Percentiles rank a stretch among this genome's conserved stretches.
Conservation (phyloP, 2,888 invertebrate genomes). For the Neelides folsomi region DNA sequence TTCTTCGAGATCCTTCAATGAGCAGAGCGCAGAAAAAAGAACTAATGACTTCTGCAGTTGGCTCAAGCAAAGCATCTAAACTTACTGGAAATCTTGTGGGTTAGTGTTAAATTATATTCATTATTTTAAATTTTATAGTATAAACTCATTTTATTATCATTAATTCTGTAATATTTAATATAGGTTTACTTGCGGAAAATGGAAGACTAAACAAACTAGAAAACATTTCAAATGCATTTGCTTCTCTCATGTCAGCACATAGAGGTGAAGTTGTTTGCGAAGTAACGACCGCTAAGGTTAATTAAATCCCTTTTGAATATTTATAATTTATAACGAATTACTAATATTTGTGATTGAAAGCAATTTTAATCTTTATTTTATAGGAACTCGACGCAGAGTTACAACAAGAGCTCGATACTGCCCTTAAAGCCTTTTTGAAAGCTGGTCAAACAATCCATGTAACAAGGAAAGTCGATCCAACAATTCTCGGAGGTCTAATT, state of each 20-base stretch:
- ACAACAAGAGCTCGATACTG: slow-evolving; percentile 63
- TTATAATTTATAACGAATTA: background rate
- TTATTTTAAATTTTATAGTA: no score
- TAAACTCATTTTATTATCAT: no score
- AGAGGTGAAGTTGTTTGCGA: slow-evolving; percentile 86
- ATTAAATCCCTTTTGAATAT: no score
- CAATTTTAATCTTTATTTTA: no score
- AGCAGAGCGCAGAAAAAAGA: slow-evolving; percentile 64
- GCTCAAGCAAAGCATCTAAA: slow-evolving; percentile 45
- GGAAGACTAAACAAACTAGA: slow-evolving; percentile 70
- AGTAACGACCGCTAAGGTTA: slow-evolving; percentile 71
- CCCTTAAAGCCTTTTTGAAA: slow-evolving; percentile 74
- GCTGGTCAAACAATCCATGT: slow-evolving; percentile 68
- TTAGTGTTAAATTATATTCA: slow-evolving; percentile 35
- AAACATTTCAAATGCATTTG: slow-evolving; percentile 69
- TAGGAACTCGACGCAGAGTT: slow-evolving; percentile 64
- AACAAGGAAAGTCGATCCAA: slow-evolving; percentile 63
- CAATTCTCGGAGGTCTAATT: slow-evolving; percentile 82
- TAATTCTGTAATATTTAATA: no score
- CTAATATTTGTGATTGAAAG: no score
- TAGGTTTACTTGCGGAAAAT: slow-evolving; percentile 73
- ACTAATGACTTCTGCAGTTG: slow-evolving; percentile 52
- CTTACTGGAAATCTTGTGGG: slow-evolving; percentile 65
- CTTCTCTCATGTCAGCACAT: slow-evolving; percentile 86
- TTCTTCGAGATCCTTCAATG: slow-evolving; percentile 71